Evolutionary conservation across 2,888 invertebrate genomes (phyloP).

Genomic region (Laothoe populi): DNA sequence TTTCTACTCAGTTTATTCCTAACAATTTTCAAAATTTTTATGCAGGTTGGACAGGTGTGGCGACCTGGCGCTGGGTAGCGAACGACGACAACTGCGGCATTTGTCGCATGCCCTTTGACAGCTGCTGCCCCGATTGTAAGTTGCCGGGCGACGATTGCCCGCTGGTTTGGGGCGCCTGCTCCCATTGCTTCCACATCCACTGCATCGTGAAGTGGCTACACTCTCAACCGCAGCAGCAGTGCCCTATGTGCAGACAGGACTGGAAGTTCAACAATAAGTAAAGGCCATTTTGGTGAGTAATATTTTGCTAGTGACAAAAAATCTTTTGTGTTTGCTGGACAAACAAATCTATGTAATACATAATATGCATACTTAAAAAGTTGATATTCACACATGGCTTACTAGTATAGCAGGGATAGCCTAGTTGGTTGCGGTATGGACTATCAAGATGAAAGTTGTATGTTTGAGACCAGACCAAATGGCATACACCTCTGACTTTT

Average conservation of each 20-base stretch:
- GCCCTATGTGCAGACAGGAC: slow-evolving; percentile 99
- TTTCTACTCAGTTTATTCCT: not conserved
- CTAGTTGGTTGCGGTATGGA: no score
- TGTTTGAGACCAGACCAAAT: no score
- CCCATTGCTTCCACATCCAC: slow-evolving; percentile 99
- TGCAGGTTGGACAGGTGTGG: slow-evolving; percentile 96
- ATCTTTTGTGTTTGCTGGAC: no score
- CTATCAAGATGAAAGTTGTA: no score
- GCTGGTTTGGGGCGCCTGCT: slow-evolving; percentile 98
- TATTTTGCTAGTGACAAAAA: not conserved
- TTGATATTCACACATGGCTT: no score
- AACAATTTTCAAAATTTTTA: slow-evolving; percentile 29
- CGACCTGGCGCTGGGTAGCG: slow-evolving; percentile 99
- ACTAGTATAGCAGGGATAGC: no score
- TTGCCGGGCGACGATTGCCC: slow-evolving; percentile 99
- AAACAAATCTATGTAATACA: no score
- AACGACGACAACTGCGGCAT: slow-evolving; percentile 99
- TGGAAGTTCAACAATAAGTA: slow-evolving; percentile 98
- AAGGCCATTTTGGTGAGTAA: slow-evolving; percentile 38
- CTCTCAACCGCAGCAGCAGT: slow-evolving; percentile 95
- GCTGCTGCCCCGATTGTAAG: slow-evolving; percentile 98
- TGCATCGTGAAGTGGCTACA: slow-evolving; percentile 99
- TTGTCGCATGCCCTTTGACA: slow-evolving; percentile 99
- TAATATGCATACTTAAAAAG: no score
- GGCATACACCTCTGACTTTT: no score